Evolutionary conservation across 2,797 vertebrate genomes (phyloP).

Genomic region (Aphelocoma californica): DNA sequence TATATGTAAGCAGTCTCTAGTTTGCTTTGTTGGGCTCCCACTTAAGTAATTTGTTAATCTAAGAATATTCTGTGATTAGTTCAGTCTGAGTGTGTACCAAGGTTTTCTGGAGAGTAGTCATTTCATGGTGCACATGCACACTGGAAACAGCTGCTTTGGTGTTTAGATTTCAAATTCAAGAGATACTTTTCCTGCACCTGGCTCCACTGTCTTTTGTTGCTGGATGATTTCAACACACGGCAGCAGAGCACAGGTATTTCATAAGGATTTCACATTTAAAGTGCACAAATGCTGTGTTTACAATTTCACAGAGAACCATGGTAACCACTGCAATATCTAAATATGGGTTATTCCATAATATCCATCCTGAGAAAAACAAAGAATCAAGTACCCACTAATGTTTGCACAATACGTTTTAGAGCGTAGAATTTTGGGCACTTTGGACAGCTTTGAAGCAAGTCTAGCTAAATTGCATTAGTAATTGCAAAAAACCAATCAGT

Average conservation of each 20-base stretch:
- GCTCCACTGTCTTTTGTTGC: not conserved
- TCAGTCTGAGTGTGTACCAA: not conserved
- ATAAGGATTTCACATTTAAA: not conserved
- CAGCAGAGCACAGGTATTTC: not conserved
- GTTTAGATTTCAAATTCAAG: not conserved
- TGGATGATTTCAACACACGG: not conserved
- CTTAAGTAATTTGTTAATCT: slow-evolving; percentile 28
- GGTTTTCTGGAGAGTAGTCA: not conserved
- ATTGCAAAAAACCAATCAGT: slow-evolving; percentile 1
- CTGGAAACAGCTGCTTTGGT: not conserved
- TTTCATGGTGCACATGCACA: not conserved
- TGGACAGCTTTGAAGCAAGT: not conserved
- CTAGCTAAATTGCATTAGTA: slow-evolving; percentile 11
- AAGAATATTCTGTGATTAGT: not conserved
- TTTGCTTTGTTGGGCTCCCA: slow-evolving; percentile 30
- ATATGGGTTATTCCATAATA: not conserved
- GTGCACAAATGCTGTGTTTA: slow-evolving; percentile 8
- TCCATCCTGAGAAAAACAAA: not conserved
- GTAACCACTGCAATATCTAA: not conserved
- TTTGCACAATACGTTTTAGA: not conserved
- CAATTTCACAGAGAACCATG: not conserved
- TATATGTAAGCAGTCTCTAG: slow-evolving; percentile 31
- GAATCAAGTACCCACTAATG: not conserved
- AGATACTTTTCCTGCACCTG: not conserved
- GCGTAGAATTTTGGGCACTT: not conserved